Conservation (phyloP, 2,113 vertebrate genomes). For the Hydropotes inermis region DNA sequence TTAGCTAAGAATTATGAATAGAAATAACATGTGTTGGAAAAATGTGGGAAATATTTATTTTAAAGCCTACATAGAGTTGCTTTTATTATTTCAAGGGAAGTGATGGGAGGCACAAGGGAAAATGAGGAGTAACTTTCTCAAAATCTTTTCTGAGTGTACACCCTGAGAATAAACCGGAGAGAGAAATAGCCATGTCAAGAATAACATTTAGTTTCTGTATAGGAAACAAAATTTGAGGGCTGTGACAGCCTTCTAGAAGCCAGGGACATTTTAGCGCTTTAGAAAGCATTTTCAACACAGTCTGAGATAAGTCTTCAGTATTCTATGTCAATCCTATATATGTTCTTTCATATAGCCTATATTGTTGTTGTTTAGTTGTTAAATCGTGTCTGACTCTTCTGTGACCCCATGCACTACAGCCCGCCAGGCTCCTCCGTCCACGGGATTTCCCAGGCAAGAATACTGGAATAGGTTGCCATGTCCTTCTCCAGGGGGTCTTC, state of each 20-base stretch:
- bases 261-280: background rate
- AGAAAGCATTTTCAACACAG: background rate
- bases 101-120: background rate
- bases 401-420: background rate
- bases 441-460: background rate
- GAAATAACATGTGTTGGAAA: constrained; percentile 81
- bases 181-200: background rate
- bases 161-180: background rate
- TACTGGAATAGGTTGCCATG: too few species aligned
- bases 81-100: constrained; percentile 67
- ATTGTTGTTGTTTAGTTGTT: background rate
- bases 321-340: too few species aligned
- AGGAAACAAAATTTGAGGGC: background rate
- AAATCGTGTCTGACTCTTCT: background rate
- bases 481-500: too few species aligned
- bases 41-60: constrained; percentile 81
- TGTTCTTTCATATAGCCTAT: background rate
- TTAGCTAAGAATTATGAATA: constrained; percentile 84
- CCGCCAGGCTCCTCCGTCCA: background rate
- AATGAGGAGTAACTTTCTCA: background rate
- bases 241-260: background rate
- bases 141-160: background rate
- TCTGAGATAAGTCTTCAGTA: background rate
- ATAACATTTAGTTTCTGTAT: background rate
- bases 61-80: constrained; percentile 72